Percentiles rank a stretch among this genome's conserved stretches.
These are phyloP conservation scores for Pseudopipra pipra DNA, from an alignment of 2,113 vertebrate genomes.

Conservation along the genomic window DNA sequence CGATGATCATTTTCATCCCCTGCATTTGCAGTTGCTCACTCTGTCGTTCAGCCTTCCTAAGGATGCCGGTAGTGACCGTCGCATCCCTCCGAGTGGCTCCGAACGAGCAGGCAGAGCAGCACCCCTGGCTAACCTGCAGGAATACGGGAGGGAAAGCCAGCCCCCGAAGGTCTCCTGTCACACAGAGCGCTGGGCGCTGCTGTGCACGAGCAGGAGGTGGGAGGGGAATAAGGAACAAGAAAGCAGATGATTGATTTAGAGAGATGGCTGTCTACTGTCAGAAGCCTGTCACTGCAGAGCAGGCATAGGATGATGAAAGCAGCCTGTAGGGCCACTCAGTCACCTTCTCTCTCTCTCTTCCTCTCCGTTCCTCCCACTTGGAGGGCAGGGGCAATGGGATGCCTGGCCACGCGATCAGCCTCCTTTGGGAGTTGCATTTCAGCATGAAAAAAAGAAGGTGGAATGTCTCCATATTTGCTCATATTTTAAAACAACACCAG, in stretches of 20 bases:
- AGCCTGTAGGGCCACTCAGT: not conserved
- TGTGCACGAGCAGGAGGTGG: not conserved
- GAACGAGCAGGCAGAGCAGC: not conserved
- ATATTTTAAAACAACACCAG: slow-evolving; percentile 36
- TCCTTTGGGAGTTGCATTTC: slow-evolving; percentile 16
- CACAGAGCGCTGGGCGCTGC: not conserved
- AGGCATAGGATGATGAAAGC: slow-evolving; percentile 3
- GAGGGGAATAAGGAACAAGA: not conserved
- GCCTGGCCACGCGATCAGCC: not conserved
- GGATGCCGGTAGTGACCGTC: not conserved
- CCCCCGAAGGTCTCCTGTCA: not conserved
- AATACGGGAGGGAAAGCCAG: not conserved
- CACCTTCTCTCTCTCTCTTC: not conserved
- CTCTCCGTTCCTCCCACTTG: not conserved
- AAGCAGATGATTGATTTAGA: slow-evolving; percentile 6
- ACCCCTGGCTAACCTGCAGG: not conserved
- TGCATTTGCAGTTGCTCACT: not conserved
- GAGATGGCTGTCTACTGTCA: slow-evolving; percentile 8
- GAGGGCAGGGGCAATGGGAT: slow-evolving; percentile 2
- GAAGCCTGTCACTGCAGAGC: slow-evolving; percentile 26
- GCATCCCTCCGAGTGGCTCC: not conserved
- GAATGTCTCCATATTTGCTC: slow-evolving; percentile 34
- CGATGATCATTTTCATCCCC: not conserved
- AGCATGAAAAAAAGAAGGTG: not conserved
- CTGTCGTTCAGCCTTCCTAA: not conserved